Conservation (phyloP, 2,113 vertebrate species). For the Aegithalos caudatus region DNA sequence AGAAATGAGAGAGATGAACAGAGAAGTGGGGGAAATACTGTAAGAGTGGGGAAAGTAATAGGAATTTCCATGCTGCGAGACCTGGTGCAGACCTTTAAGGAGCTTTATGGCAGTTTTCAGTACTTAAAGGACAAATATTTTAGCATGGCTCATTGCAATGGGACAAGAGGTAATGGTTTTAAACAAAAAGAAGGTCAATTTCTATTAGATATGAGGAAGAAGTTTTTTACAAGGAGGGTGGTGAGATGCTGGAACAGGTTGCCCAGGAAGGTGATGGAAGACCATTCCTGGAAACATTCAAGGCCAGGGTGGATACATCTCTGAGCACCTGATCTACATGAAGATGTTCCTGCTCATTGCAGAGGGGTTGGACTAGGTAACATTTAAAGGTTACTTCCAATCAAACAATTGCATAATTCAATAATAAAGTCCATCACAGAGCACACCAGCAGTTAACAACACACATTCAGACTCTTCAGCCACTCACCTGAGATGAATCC, state of each 20-base stretch:
- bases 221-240: background rate
- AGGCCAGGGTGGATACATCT: background rate
- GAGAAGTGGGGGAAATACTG: background rate
- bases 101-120: background rate
- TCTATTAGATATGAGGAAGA: background rate
- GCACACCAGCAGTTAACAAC: background rate
- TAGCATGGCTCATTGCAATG: background rate
- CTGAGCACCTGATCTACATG: background rate
- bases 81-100: background rate
- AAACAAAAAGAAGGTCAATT: background rate
- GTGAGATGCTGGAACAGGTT: background rate
- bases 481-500: rapidly evolving
- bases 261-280: no score
- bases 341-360: background rate
- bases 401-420: background rate
- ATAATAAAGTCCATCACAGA: background rate
- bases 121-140: background rate
- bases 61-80: background rate
- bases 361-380: background rate
- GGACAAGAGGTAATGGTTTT: background rate
- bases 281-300: background rate
- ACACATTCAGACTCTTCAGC: background rate
- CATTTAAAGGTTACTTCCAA: background rate
- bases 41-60: background rate
- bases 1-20: background rate